Conservation (phyloP, 2,888 invertebrate genomes). For the Apantesis nais region DNA sequence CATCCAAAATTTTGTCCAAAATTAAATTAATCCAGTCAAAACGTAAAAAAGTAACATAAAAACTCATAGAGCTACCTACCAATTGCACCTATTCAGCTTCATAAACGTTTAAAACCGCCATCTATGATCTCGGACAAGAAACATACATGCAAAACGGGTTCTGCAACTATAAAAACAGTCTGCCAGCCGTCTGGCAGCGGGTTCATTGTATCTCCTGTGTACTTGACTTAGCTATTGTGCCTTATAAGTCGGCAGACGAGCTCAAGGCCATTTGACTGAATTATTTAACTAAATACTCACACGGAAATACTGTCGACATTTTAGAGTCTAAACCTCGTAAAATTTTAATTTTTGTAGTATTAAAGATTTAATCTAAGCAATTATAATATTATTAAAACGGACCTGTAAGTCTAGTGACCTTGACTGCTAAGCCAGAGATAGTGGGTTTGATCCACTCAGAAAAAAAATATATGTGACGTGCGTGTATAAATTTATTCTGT, state of each 20-base stretch:
- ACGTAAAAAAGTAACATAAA: no score
- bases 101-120: not conserved
- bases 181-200: constrained; percentile 8
- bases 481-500: no score
- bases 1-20: no score
- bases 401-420: no score
- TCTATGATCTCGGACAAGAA: not conserved
- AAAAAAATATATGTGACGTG: no score
- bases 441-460: no score
- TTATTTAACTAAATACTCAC: not conserved
- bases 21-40: no score
- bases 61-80: no score
- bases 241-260: constrained; percentile 5
- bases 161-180: constrained; percentile 6
- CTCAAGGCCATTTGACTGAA: not conserved
- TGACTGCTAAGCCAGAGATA: no score
- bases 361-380: no score
- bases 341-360: no score
- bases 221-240: constrained; percentile 8
- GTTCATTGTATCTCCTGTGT: constrained; percentile 1
- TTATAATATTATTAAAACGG: no score
- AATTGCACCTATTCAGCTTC: not conserved
- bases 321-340: not conserved
- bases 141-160: not conserved
- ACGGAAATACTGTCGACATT: not conserved